Base-by-base conservation (phyloP, 23 tunicate genomes). In the Styela plicata region DNA sequence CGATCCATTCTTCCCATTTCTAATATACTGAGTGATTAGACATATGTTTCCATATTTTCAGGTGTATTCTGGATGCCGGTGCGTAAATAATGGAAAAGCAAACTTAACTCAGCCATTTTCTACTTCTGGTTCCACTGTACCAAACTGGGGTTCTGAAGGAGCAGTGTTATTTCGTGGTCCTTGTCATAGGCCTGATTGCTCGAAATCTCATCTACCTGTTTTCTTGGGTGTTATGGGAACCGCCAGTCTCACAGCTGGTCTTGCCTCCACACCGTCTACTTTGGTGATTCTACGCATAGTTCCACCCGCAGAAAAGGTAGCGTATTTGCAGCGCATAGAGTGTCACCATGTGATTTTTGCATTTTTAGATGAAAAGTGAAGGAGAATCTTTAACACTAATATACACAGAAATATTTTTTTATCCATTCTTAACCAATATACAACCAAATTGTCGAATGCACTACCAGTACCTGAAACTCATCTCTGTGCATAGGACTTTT, bases 231-330 rank as follows among this genome's bases (percentile, higher is more conserved):
- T 87, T 24, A 92, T 92, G 97, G 97, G 88, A 32, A 29, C 82
- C 2, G 97, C 97, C 7, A 87, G 97, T 71, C 79, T 92, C 76
- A 53, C 82, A 10, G 85, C 97, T 27, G 97, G 97, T 16, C 33
- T 92, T 69, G 83, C 97, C 5, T 82, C 92, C 21, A 87, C 97
- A 52, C 97, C 97, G 0, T 87, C 97, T 31, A 92, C 91, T 18
- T 62, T 92, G 26, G 80, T 86, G 0, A 92, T 92, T 71, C 63
- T 92, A 22, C 44, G 91, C 24, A 83, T 87, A 22, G 97, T 87
- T 18, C 83, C 82, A 13, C 82, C 89, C 21, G 44, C 84, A 3
- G 89, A 92, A 24, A 87, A 92, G 97, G 97, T 92, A 37, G 13
- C n/a, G n/a, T n/a, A n/a, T n/a, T n/a, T n/a, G n/a, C n/a, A n/a